Base-by-base conservation (phyloP, 1,140 invertebrate species). In the Drosophila baimaii region DNA sequence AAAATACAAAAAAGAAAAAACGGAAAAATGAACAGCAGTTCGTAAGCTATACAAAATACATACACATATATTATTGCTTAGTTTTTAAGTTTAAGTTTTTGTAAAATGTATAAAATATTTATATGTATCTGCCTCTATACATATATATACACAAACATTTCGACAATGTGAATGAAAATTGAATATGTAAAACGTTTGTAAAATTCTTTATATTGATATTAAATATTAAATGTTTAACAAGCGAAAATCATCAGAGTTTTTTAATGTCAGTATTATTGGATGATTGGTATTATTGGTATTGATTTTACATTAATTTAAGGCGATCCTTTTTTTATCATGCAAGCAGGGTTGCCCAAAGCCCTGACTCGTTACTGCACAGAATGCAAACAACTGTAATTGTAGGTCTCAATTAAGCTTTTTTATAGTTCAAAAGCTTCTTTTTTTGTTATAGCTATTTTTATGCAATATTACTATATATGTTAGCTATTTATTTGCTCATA, bases 161-260 rank as follows among this genome's bases (percentile, higher is more conserved):
- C 54, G 79, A 59, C 69, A 82, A 78, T 82, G 75, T 78, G 64
- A 81, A 21, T 19, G 15, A 37, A 86, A 82, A 72, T 81, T 70
- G 29, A 78, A 79, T 64, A 78, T 78, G 27, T 19, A 39, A 81
- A 75, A 66, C 64, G 76, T 86, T 88, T 86, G 76, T 86, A 66
- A 86, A 86, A 86, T 82, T 76, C 78, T 88, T 86, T 88, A 77
- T 88, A 80, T 89, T 80, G 86, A 78, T 79, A 73, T 82, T 79
- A 79, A 31, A 77, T 82, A 88, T 88, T 88, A 83, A 88, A 89
- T 83, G 84, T 88, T 88, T 89, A 80, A 62, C 84, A 77, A 81
- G 33, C 64, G 46, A 33, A 74, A 35, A 41, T 17, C 13, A 73
- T 17, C 5, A 35, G 61, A 7, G 2, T 15, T 10, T 51, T 19